Percentiles rank a stretch among this genome's conserved stretches.
phyloP scores from a whole-genome alignment of 2,797 vertebrate genomes.

The Hyperoplus lanceolatus region DNA sequence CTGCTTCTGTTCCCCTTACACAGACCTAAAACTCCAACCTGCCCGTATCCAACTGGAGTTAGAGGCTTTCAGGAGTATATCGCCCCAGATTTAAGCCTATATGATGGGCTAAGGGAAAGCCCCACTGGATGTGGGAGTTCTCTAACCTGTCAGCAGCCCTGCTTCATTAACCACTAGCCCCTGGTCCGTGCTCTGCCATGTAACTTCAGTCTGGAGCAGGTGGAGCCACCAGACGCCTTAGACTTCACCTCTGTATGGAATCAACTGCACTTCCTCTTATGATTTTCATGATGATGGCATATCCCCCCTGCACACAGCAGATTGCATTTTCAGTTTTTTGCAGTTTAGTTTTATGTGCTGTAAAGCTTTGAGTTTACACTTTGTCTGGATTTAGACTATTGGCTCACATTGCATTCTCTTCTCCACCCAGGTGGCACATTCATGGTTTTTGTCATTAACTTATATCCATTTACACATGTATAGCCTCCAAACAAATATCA shows the following conservation, averaged over 20 bases:
- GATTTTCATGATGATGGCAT: constrained; percentile 22
- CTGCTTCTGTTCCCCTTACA: constrained; percentile 7
- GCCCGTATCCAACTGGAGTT: constrained; percentile 35
- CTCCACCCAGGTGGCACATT: constrained; percentile 16
- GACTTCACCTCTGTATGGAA: constrained; percentile 41
- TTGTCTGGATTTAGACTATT: constrained; percentile 31
- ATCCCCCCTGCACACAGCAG: background rate
- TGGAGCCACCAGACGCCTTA: constrained; percentile 68
- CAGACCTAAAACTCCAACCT: constrained; percentile 6
- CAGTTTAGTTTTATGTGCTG: constrained; percentile 22
- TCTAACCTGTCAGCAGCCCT: constrained; percentile 48
- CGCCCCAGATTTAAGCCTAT: constrained; percentile 30
- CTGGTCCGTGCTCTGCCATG: constrained; percentile 50
- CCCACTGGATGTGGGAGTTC: constrained; percentile 36
- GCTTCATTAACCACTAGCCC: constrained; percentile 61
- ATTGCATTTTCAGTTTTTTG: too few species aligned
- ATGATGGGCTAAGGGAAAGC: constrained; percentile 26
- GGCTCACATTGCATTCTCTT: constrained; percentile 25
- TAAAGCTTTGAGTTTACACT: constrained; percentile 31
- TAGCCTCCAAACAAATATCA: constrained; percentile 17
- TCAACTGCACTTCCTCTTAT: constrained; percentile 40
- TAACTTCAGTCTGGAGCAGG: constrained; percentile 49
- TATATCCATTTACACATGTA: background rate
- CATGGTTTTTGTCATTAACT: constrained; percentile 6
- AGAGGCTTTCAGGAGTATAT: constrained; percentile 17